Evolutionary conservation across 1,140 invertebrate species (phyloP).

Genomic region (Drosophila novamexicana): DNA sequence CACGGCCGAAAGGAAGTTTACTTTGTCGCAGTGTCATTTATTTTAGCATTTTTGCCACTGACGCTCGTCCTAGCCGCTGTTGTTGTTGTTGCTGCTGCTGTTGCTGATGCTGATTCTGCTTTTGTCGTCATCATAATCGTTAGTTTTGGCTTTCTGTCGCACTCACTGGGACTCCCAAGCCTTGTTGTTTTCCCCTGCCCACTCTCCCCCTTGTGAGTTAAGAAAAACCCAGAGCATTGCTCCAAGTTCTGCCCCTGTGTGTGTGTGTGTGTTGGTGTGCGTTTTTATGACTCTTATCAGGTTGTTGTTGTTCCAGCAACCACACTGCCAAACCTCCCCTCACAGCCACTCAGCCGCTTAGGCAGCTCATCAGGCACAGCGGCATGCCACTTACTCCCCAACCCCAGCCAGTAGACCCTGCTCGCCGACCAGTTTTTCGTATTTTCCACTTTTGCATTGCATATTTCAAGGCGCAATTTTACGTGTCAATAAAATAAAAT

Average conservation of each 20-base stretch:
- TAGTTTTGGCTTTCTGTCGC: slow-evolving; percentile 50
- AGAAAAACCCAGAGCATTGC: slow-evolving; percentile 40
- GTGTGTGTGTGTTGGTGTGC: slow-evolving; percentile 32
- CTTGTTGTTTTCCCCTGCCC: not conserved
- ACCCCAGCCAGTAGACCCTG: too few relatives aligned
- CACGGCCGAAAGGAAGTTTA: slow-evolving; percentile 62
- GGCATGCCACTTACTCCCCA: slow-evolving; percentile 7
- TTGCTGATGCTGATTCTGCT: slow-evolving; percentile 35
- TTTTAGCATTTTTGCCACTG: slow-evolving; percentile 71
- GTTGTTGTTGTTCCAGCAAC: slow-evolving; percentile 55
- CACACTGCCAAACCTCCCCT: slow-evolving; percentile 15
- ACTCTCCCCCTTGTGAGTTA: slow-evolving; percentile 26
- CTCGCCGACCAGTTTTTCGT: slow-evolving; percentile 10
- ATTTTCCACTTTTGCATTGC: slow-evolving; percentile 70
- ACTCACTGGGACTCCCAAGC: slow-evolving; percentile 16
- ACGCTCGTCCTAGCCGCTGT: slow-evolving; percentile 39
- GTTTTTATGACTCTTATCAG: slow-evolving; percentile 79
- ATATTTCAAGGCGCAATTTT: slow-evolving; percentile 79
- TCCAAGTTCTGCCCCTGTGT: not conserved
- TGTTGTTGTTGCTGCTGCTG: slow-evolving; percentile 12
- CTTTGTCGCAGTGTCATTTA: slow-evolving; percentile 81
- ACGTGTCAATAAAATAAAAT: slow-evolving; percentile 78
- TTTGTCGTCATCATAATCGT: slow-evolving; percentile 79
- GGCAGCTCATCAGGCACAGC: slow-evolving; percentile 26
- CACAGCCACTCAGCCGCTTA: not conserved